Percentiles rank a stretch among this genome's conserved stretches.
Conservation (phyloP, 2,888 invertebrate species). For the Congeria kusceri region DNA sequence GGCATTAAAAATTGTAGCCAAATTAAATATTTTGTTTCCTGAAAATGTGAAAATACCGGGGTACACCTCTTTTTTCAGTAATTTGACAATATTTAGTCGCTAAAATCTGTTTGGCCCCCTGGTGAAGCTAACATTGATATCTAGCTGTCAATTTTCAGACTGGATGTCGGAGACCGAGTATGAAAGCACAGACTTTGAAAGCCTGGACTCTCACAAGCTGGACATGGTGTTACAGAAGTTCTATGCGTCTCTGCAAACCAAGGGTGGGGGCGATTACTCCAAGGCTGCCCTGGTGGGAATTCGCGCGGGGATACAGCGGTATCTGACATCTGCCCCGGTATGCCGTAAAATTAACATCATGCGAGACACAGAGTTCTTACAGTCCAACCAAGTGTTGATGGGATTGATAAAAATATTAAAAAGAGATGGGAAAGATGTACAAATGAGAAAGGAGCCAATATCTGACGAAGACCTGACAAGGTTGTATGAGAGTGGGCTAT, state of each 20-base stretch:
- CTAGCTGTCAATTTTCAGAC: conserved; percentile 8
- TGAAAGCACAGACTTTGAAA: conserved; percentile 12
- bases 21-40: no score
- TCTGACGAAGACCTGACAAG: conserved; percentile 11
- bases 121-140: no score
- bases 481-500: not conserved
- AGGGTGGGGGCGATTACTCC: conserved; percentile 33
- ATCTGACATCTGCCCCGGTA: conserved; percentile 31
- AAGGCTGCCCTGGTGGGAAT: conserved; percentile 36
- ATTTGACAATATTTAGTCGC: no score
- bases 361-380: conserved; percentile 40
- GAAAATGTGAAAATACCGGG: no score
- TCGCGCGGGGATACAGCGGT: conserved; percentile 30
- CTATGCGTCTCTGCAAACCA: conserved; percentile 27
- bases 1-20: no score
- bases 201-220: not conserved
- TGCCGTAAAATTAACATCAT: conserved; percentile 27
- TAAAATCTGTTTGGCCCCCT: no score
- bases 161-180: conserved; percentile 18
- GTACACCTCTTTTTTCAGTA: no score
- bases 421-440: conserved; percentile 37
- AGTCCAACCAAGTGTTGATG: conserved; percentile 31
- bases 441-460: conserved; percentile 30
- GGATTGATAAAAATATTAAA: conserved; percentile 32
- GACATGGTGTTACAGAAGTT: conserved; percentile 19